Evolutionary conservation across 2,888 invertebrate species (phyloP).

Genomic region (Archaeoteleia sp.): DNA sequence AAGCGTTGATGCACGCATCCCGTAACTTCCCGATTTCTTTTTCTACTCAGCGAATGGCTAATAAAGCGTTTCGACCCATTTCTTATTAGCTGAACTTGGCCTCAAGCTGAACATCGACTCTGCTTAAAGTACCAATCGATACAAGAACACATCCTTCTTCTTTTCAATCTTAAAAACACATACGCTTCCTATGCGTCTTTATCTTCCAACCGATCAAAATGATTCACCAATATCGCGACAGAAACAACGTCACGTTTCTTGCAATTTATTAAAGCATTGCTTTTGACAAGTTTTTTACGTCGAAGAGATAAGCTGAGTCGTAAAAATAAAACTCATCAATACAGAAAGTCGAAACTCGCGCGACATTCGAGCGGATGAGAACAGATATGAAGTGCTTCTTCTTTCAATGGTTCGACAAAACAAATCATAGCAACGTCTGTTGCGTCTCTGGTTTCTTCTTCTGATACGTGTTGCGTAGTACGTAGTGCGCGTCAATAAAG

Average conservation of each 20-base stretch:
- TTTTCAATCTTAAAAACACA: no score
- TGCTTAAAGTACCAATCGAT: slow-evolving; percentile 22
- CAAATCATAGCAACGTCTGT: slow-evolving; percentile 29
- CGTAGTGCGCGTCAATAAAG: slow-evolving; percentile 4
- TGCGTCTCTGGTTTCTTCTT: slow-evolving; percentile 29
- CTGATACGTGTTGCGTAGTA: slow-evolving; percentile 21
- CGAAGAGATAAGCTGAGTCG: no score
- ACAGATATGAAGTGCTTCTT: slow-evolving; percentile 27
- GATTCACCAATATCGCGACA: no score
- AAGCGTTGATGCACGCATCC: slow-evolving; percentile 33
- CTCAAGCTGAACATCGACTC: slow-evolving; percentile 13
- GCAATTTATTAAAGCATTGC: no score
- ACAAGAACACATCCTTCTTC: slow-evolving; percentile 3
- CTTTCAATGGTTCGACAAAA: slow-evolving; percentile 40
- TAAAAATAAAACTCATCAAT: no score
- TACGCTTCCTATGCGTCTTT: no score
- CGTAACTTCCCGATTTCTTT: slow-evolving; percentile 42
- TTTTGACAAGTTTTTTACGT: no score
- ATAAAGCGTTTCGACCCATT: slow-evolving; percentile 49
- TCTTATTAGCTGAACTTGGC: slow-evolving; percentile 43
- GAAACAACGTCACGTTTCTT: no score
- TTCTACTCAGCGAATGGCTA: slow-evolving; percentile 41
- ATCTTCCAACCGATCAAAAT: no score
- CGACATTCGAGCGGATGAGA: slow-evolving; percentile 25
- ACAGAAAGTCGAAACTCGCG: slow-evolving; percentile 29